These are phyloP conservation scores for Halictus rubicundus DNA, from an alignment of 1,140 invertebrate genomes.

Conservation along the genomic window DNA sequence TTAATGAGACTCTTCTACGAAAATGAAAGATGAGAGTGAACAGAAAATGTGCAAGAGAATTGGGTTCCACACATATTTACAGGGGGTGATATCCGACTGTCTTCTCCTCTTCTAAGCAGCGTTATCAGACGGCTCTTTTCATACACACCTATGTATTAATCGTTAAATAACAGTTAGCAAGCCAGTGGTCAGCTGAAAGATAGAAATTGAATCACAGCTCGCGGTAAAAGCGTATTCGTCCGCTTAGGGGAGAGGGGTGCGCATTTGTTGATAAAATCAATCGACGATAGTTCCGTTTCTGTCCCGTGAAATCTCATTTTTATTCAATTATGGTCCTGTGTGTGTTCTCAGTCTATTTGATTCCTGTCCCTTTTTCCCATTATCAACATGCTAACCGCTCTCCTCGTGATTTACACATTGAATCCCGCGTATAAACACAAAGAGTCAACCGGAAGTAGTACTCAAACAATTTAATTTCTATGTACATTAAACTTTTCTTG, in stretches of 20 bases:
- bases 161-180: slow-evolving; percentile 65
- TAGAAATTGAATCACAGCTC: slow-evolving; percentile 69
- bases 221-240: slow-evolving; percentile 51
- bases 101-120: slow-evolving; percentile 35
- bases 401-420: slow-evolving; percentile 43
- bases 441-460: slow-evolving; percentile 57
- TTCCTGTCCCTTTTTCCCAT: too few relatives aligned
- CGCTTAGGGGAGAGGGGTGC: slow-evolving; percentile 59
- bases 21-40: background rate
- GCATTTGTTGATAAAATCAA: slow-evolving; percentile 43
- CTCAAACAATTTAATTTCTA: slow-evolving; percentile 67
- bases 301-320: slow-evolving; percentile 13
- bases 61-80: slow-evolving; percentile 61
- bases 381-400: slow-evolving; percentile 62
- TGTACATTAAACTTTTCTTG: slow-evolving; percentile 60
- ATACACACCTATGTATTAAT: slow-evolving; percentile 11
- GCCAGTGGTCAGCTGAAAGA: slow-evolving; percentile 63
- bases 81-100: slow-evolving; percentile 56
- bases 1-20: background rate
- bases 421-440: slow-evolving; percentile 46
- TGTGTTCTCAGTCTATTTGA: slow-evolving; percentile 63
- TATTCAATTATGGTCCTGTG: slow-evolving; percentile 52
- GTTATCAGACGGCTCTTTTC: slow-evolving; percentile 38
- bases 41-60: slow-evolving; percentile 18
- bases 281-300: slow-evolving; percentile 6